Base-by-base conservation (phyloP, 2,113 vertebrate species). In the Arizona elegans region DNA sequence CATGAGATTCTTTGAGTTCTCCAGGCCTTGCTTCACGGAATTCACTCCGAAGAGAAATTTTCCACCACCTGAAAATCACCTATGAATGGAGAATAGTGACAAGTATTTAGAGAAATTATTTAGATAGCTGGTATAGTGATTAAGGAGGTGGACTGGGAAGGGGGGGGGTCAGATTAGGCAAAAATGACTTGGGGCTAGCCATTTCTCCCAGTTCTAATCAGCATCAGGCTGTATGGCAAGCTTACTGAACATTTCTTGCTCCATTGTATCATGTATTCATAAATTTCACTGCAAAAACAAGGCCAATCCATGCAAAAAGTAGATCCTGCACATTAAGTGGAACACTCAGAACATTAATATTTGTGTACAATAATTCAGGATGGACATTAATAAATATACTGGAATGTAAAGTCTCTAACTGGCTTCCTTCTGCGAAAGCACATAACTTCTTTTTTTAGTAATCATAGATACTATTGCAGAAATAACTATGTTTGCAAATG, bases 21-120 rank as follows among this genome's bases (percentile, higher is more conserved):
- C 96, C 97, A 62, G 98, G 97, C 92, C 96, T 96, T 92, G 95
- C 12, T 47, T 94, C 89, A 91, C 94, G 91, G 96, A 96, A 96
- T 90, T 98, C 92, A 96, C 90, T 97, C 90, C 96, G 91, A 70
- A 98, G 90, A 91, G 97, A 98, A 96, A 98, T 98, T 95, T 95
- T 98, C 97, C 97, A 98, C 93, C 97, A 98, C 91, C 95, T 98
- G 94, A 97, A 98, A 95, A 97, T 97, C 47, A 98, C 94, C 97
- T 98, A 58, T 58, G 86, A 92, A 87, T 92, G 52, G 93, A 92
- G 19, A 92, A 62, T 92, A 91, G 75, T 91, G 1, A 2, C 11
- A 94, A 52, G 5, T 93, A 89, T 21, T 92, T 43, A 81, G 33
- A 81, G 7, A 81, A 81, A 43, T 81, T 38, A 81, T 81, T 81